phyloP scores from a whole-genome alignment of 2,888 invertebrate genomes.

The Watsonalla binaria region DNA sequence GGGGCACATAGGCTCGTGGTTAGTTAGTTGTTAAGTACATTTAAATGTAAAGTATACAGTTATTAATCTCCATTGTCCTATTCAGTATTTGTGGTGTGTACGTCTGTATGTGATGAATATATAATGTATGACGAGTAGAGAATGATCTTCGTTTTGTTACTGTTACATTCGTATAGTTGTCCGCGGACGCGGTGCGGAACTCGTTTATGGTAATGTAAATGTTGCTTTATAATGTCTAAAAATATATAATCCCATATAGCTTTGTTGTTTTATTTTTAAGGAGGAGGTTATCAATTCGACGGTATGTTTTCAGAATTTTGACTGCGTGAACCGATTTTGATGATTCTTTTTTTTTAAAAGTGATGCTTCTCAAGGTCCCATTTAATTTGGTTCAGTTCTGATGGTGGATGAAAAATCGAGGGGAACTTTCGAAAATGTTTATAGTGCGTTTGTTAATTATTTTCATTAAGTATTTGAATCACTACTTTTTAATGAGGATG shows the following conservation, averaged over 20 bases:
- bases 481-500: too few species aligned
- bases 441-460: too few species aligned
- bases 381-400: too few species aligned
- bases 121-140: slow-evolving; percentile 40
- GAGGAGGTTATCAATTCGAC: too few species aligned
- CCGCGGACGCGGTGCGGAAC: slow-evolving; percentile 51
- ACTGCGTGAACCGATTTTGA: too few species aligned
- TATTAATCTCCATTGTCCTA: slow-evolving; percentile 75
- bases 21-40: slow-evolving; percentile 75
- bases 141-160: slow-evolving; percentile 58
- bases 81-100: slow-evolving; percentile 76
- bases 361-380: too few species aligned
- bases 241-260: slow-evolving; percentile 76
- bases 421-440: too few species aligned
- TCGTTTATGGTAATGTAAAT: slow-evolving; percentile 76
- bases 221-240: slow-evolving; percentile 79
- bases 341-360: too few species aligned
- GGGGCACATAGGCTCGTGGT: slow-evolving; percentile 68
- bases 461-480: too few species aligned
- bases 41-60: slow-evolving; percentile 70
- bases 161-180: slow-evolving; percentile 77
- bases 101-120: slow-evolving; percentile 54
- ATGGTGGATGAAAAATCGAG: too few species aligned
- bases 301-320: too few species aligned
- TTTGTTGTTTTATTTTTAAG: slow-evolving; percentile 56